A percentile compares a stretch with the other conserved stretches of the same genome.
These are phyloP conservation scores for Cephus spinipes DNA, from an alignment of 2,888 invertebrate species.

Conservation along the genomic window DNA sequence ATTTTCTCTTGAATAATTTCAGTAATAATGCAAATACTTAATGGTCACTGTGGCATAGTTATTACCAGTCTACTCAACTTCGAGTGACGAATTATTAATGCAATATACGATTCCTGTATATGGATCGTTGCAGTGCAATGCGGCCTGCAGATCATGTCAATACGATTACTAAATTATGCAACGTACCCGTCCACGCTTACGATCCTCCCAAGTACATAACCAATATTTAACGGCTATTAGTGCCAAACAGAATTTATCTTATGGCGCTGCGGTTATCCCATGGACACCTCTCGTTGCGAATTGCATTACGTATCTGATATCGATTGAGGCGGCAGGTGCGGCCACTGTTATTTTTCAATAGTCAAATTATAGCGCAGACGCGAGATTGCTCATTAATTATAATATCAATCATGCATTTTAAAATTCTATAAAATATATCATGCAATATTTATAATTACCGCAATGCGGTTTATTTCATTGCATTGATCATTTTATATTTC, in stretches of 20 bases:
- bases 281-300: neutral
- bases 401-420: neutral
- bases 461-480: neutral
- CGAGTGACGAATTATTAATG: neutral
- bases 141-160: constrained; percentile 34
- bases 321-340: constrained; percentile 49
- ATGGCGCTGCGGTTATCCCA: constrained; percentile 24
- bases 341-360: neutral
- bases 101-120: neutral
- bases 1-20: neutral
- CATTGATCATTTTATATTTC: too few relatives aligned
- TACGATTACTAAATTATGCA: constrained; percentile 45
- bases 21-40: neutral
- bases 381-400: neutral
- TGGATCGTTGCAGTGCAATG: neutral
- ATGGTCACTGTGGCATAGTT: neutral
- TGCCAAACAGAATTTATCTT: constrained; percentile 56
- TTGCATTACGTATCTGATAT: constrained; percentile 45
- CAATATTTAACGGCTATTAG: constrained; percentile 55
- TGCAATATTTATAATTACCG: neutral
- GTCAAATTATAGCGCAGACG: neutral
- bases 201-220: constrained; percentile 40
- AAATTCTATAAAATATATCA: neutral
- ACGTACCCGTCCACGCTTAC: constrained; percentile 27
- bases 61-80: too few relatives aligned